Base-by-base conservation (phyloP, 2,113 vertebrate species). In the Heterotis niloticus region DNA sequence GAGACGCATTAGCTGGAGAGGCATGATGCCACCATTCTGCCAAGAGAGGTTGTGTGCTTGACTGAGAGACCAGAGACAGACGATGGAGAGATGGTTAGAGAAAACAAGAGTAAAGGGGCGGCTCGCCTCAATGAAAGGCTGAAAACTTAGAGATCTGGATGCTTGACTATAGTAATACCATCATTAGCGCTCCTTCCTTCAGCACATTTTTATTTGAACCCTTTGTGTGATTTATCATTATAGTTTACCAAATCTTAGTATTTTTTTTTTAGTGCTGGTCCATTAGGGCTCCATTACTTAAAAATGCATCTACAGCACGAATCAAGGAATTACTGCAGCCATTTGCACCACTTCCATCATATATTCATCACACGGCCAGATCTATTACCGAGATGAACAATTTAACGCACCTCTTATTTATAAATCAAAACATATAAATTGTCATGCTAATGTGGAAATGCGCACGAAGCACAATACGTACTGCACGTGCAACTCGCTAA, bases 11-110 rank as follows among this genome's bases (percentile, higher is more conserved):
- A 62, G 44, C 44, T 17, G 28, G 75, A 71, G 60, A 56, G 68
- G 51, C 66, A 26, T 62, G 76, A 71, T 65, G 71, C 74, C n/a
- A 76, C 17, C 29, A 65, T 69, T 74, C 73, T 73, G 57, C 73
- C 75, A 72, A 34, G 28, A 71, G 28, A 56, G 72, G 44, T n/a
- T 44, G 34, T 44, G 34, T 44, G 34, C 34, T 44, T 44, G 34
- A 56, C 12, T 52, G 51, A 51, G 67, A 81, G 64, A 81, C n/a
- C 29, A 14, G 4, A 69, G 66, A 70, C 64, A 12, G 64, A 29
- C 18, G 51, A 26, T 13, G n/a, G 16, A 79, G n/a, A 65, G 68
- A 59, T 54, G 34, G 62, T 24, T 68, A 20, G 29, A 5, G 44
- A 26, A 16, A 28, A 51, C 7, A 17, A n/a, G 13, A 65, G 52